Conservation (phyloP, 2,113 vertebrate species). For the Stomatorhinus ivindoensis region DNA sequence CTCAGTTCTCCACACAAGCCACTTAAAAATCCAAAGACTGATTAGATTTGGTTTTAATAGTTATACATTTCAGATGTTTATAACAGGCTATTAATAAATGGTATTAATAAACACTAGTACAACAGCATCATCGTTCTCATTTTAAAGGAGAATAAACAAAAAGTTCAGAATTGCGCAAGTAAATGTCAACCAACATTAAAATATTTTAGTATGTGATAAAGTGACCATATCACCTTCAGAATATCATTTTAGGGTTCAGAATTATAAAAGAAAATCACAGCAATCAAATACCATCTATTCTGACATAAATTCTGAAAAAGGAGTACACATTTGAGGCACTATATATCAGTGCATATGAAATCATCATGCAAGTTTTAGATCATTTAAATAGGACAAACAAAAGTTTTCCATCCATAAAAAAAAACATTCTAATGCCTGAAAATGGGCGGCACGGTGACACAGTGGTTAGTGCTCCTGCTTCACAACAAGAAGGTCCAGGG, state of each 20-base stretch:
- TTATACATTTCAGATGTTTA: not conserved
- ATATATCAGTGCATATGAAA: not conserved
- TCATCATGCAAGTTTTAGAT: not conserved
- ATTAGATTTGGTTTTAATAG: not conserved
- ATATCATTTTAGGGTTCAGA: not conserved
- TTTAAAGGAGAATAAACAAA: not conserved
- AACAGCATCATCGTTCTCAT: not conserved
- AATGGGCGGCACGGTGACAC: too few species aligned
- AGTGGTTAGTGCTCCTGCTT: too few species aligned
- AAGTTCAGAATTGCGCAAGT: not conserved
- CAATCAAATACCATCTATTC: not conserved
- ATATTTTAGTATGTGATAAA: not conserved
- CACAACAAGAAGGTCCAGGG: too few species aligned
- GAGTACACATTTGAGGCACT: not conserved
- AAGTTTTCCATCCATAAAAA: not conserved
- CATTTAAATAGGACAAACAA: not conserved
- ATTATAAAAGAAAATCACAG: not conserved
- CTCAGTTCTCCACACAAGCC: not conserved
- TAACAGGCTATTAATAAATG: not conserved
- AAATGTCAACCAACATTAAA: not conserved
- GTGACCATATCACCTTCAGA: not conserved
- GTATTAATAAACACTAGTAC: not conserved
- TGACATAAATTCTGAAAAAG: conserved; percentile 3
- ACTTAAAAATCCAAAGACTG: not conserved
- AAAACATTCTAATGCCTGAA: too few species aligned